Evolutionary conservation across 2,888 invertebrate species (phyloP), one percentile per base, ranked within the genome.

Genomic region (Cryptocheilus praepositus): DNA sequence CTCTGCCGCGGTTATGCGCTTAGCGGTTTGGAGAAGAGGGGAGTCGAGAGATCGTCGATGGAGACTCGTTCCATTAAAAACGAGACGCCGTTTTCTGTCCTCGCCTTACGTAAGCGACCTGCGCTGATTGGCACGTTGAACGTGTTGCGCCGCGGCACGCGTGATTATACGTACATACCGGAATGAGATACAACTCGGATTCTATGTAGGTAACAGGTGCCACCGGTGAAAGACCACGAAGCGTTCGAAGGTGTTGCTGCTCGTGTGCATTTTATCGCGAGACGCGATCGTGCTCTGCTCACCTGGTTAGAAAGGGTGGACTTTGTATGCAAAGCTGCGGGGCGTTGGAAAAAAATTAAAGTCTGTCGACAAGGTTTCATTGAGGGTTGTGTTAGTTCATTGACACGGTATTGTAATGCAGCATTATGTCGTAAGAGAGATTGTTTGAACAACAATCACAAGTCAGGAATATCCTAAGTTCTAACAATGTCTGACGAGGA

Each of bases 171-270:
- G 36, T 36, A 36, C 51, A n/a, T 62, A 28, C 43, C 22, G 53
- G 57, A 67, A 57, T 67, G 46, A 13, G 53, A 57, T 57, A 51
- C 16, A 13, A 56, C 25, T 28, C 52, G 60, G 66, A 62, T 66
- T 62, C 61, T 36, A 49, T 19, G 19, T 54, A 49, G 44, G 22
- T 62, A 67, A 67, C 62, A 67, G 62, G 57, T 62, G 57, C 49
- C n/a, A 13, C 49, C 49, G 49, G 3, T 66, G 57, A 66, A 62
- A 43, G 16, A 22, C 28, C 11, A 36, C 25, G 49, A 25, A 21
- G 19, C 18, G 28, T 16, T 49, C 49, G 11, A 11, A 11, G 13
- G 36, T 36, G 36, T 36, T 36, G 36, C 49, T 8, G 49, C 16
- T 49, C 49, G 49, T 5, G 49, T 13, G 49, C n/a, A 49, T 49